Base-by-base conservation (phyloP, 2,113 vertebrate genomes). In the Pedetes capensis region DNA sequence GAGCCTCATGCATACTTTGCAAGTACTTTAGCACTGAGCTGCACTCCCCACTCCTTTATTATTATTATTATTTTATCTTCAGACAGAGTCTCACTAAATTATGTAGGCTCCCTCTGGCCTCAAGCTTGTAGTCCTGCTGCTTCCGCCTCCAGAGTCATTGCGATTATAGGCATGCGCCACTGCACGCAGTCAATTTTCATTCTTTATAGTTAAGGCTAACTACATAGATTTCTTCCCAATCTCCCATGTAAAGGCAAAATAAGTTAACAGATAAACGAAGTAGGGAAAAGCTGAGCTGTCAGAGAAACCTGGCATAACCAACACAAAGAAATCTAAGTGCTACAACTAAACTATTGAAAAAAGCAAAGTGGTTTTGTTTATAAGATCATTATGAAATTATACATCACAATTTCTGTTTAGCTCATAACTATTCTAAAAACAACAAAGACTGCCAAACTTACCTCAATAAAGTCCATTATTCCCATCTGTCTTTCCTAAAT, bases 401-500 rank as follows among this genome's bases (percentile, higher is more conserved):
- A 87, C 49, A 93, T 81, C 18, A 79, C 44, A 94, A 86, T 93
- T 90, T 78, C 72, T 93, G 64, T 69, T 94, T 89, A 87, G 47
- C 74, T 96, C 66, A 27, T 18, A 83, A 84, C 95, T 97, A 83
- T 66, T 96, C 79, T 91, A 89, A 96, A 85, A 92, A 78, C 42
- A 95, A 68, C 47, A 76, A 86, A 85, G 83, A 93, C 61, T 94
- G 74, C 61, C 68, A 79, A 81, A 96, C 89, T 88, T 95, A 96
- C 93, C 71, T 91, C 76, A 85, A 68, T 86, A 81, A 95, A 95
- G 47, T 88, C 66, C 84, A 94, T 87, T 74, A 90, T 81, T 79
- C 84, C 76, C 61, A 79, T 95, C 93, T 94, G 80, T 94, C 87
- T 80, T 93, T 89, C 80, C 83, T 96, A 96, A 93, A 91, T 64